Conservation (phyloP, 2,888 invertebrate species). For the Belgica antarctica region DNA sequence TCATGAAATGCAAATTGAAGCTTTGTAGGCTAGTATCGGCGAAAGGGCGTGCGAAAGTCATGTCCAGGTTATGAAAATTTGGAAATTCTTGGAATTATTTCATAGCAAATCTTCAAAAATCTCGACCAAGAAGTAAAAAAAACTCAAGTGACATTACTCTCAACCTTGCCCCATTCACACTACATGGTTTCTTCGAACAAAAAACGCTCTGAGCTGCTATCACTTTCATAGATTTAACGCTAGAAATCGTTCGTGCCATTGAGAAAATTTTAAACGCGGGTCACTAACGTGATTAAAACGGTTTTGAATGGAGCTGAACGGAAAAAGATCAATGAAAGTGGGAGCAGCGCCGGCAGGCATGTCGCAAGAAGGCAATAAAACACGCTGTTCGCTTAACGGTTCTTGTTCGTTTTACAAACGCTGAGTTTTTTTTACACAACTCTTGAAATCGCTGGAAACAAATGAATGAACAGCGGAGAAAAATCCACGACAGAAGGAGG, state of each 20-base stretch:
- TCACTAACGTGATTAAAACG: background rate
- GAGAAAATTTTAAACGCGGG: too few relatives aligned
- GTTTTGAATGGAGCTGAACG: background rate
- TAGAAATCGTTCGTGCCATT: background rate
- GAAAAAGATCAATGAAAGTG: conserved; percentile 18
- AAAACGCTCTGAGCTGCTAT: too few relatives aligned
- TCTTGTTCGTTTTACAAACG: conserved; percentile 1
- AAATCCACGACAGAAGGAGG: background rate
- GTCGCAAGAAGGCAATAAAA: background rate
- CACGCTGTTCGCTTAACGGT: background rate
- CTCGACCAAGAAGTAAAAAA: too few relatives aligned
- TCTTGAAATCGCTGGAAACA: background rate
- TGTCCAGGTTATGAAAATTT: too few relatives aligned
- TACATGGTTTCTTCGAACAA: too few relatives aligned
- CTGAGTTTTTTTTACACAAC: conserved; percentile 26
- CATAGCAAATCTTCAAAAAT: too few relatives aligned
- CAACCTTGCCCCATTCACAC: too few relatives aligned
- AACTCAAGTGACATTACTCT: too few relatives aligned
- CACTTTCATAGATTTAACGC: background rate
- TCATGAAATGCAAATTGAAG: conserved; percentile 16
- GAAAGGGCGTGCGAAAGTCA: too few relatives aligned
- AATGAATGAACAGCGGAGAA: conserved; percentile 25
- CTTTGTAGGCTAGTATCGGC: too few relatives aligned
- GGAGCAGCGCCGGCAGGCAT: conserved; percentile 15
- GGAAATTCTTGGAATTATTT: too few relatives aligned